These are phyloP conservation scores for Anoura caudifer DNA, from an alignment of 2,113 vertebrate genomes.

Conservation along the genomic window DNA sequence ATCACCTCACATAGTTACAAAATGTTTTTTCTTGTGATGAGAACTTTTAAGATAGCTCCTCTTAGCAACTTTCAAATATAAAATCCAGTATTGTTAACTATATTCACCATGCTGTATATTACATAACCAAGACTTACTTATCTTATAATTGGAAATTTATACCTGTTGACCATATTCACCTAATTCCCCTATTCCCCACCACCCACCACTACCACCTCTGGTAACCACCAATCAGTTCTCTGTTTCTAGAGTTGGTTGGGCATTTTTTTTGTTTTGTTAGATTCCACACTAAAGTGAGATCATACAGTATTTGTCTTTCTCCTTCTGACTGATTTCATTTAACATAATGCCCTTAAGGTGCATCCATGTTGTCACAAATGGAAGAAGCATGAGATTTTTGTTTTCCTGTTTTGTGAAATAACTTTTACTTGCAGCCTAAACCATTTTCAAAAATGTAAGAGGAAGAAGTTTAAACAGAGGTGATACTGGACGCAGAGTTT, in stretches of 20 bases:
- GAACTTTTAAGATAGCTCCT: background rate
- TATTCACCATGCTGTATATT: background rate
- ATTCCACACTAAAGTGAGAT: background rate
- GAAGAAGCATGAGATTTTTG: background rate
- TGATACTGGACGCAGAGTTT: background rate
- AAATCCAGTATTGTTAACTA: background rate
- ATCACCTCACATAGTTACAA: background rate
- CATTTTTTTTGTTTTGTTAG: background rate
- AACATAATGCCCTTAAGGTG: background rate
- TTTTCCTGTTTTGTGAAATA: background rate
- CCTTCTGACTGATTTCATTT: background rate
- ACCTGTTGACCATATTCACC: background rate
- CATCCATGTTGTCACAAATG: background rate
- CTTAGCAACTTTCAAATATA: background rate
- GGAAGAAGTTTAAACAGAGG: background rate
- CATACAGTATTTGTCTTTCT: background rate
- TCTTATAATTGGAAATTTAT: background rate
- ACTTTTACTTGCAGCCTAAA: background rate
- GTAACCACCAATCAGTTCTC: background rate
- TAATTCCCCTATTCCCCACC: background rate
- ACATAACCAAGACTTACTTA: background rate
- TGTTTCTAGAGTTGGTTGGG: background rate
- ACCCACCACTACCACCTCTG: background rate
- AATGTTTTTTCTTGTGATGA: background rate
- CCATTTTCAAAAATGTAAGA: slow-evolving; percentile 5